Evolutionary conservation across 2,113 vertebrate species (phyloP), one percentile per base, ranked within the genome.

Genomic region (Todiramphus saurophagus): DNA sequence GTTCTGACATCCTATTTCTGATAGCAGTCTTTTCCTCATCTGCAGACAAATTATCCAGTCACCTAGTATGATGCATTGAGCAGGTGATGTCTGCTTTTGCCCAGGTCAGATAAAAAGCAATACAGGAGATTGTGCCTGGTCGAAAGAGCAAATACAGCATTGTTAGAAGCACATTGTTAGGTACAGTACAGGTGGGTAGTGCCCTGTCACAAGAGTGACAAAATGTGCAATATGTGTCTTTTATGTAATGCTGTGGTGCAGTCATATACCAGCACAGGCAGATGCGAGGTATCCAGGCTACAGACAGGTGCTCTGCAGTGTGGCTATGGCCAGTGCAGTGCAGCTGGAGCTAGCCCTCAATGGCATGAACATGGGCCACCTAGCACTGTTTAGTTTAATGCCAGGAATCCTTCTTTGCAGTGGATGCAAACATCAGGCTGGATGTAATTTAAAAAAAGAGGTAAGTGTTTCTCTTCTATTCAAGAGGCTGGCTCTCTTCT

Each of bases 171-270:
- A 72, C 24, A 27, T 50, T 23, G 51, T 28, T 8, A 85, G 12
- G 28, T 67, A 53, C 23, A 48, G 9, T 53, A 35, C 0, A 0
- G 13, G 25, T 58, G 30, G 43, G 16, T 10, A 66, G 21, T 63
- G 37, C 20, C 28, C 44, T 43, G 10, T 75, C 58, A 63, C 1
- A 7, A 23, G 7, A 39, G 19, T 48, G 51, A 43, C 15, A 62
- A 51, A 66, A 16, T 21, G 11, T 35, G 35, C 28, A 59, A 0
- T 18, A 11, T 44, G 62, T 17, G 25, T 21, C 17, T 55, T n/a
- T 27, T 76, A 18, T 33, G 62, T 73, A 84, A 6, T 18, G 46
- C 46, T 68, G 63, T n/a, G 20, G 27, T 79, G 37, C 43, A n/a
- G n/a, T 31, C 43, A 67, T 8, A 7, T 13, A 9, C n/a, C 43